These are phyloP conservation scores for Acrocephalus kingi DNA, from an alignment of 2,113 vertebrate genomes.

Conservation along the genomic window DNA sequence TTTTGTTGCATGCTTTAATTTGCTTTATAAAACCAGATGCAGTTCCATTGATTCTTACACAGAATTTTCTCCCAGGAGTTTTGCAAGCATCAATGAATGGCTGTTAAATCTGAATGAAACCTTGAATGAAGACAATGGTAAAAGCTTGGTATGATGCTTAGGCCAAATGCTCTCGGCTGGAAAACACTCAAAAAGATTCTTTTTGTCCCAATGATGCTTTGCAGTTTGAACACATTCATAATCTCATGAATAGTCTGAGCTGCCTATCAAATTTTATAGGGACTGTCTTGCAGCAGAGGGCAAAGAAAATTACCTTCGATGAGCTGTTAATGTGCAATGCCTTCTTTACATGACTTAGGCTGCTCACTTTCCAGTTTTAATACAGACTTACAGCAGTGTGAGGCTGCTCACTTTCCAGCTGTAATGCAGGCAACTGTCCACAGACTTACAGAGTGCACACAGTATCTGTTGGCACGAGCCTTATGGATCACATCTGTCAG, in stretches of 20 bases:
- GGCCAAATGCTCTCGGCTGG: neutral
- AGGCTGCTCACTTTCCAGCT: constrained; percentile 21
- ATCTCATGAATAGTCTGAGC: neutral
- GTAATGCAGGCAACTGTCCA: neutral
- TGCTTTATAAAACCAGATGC: neutral
- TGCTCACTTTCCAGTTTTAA: neutral
- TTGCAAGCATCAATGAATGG: neutral
- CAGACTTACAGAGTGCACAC: neutral
- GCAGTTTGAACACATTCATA: neutral
- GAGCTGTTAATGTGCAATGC: constrained; percentile 20
- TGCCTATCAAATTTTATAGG: neutral
- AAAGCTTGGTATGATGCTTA: neutral
- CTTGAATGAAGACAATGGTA: neutral
- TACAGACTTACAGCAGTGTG: neutral
- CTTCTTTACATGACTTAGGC: constrained; percentile 7
- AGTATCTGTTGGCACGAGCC: neutral
- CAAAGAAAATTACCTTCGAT: neutral
- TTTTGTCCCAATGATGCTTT: neutral
- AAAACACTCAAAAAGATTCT: neutral
- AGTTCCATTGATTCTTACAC: neutral
- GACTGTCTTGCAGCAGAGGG: neutral
- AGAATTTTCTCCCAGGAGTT: neutral
- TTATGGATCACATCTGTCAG: neutral
- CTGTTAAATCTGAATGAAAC: neutral
- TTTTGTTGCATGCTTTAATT: neutral